phyloP scores from a whole-genome alignment of 2,888 invertebrate species.

The Andricus quercusramuli region DNA sequence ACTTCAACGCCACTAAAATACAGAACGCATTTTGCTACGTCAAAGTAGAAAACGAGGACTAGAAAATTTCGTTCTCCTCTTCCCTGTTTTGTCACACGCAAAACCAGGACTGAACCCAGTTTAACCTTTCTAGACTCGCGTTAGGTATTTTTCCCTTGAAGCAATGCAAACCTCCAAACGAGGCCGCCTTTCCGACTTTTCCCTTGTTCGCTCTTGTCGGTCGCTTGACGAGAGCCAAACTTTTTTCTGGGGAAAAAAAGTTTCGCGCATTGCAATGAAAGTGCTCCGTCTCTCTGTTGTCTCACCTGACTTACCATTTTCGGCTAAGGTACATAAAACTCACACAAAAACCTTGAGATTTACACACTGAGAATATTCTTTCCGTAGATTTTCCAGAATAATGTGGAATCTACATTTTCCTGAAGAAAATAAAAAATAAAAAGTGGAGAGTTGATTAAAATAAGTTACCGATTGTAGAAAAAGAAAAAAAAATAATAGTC shows the following conservation, averaged over 20 bases:
- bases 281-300: constrained; percentile 17
- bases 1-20: constrained; percentile 18
- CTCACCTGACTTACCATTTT: constrained; percentile 28
- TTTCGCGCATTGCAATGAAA: constrained; percentile 32
- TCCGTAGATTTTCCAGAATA: background rate
- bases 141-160: constrained; percentile 36
- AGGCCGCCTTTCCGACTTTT: constrained; percentile 41
- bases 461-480: no score
- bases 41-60: background rate
- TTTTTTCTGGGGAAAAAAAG: constrained; percentile 42
- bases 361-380: background rate
- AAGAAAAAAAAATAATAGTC: background rate
- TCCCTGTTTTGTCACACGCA: constrained; percentile 32
- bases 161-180: constrained; percentile 29
- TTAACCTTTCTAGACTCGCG: constrained; percentile 38
- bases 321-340: constrained; percentile 25
- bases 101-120: constrained; percentile 40
- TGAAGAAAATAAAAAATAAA: no score
- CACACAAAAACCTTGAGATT: constrained; percentile 19
- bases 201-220: constrained; percentile 40
- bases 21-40: constrained; percentile 1
- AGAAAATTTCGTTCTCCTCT: constrained; percentile 32
- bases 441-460: no score
- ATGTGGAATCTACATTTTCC: background rate
- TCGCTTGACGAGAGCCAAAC: constrained; percentile 48